These are phyloP conservation scores for Anodontia alba DNA, from an alignment of 2,888 invertebrate genomes.

Conservation along the genomic window DNA sequence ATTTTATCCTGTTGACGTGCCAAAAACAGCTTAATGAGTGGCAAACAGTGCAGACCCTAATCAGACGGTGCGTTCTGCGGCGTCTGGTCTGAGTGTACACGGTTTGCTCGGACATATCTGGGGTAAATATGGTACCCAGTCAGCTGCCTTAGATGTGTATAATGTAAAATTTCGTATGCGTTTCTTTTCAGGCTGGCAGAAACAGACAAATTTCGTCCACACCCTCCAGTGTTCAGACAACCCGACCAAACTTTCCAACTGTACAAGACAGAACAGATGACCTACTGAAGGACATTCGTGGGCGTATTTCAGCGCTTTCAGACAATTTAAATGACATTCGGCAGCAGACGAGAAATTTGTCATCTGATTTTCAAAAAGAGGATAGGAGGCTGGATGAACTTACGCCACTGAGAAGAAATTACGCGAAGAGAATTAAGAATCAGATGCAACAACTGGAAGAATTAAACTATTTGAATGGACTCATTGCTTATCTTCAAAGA, in stretches of 20 bases:
- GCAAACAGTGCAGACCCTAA: too few relatives aligned
- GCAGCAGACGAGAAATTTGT: constrained; percentile 9
- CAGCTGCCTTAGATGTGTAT: too few relatives aligned
- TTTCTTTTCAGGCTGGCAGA: too few relatives aligned
- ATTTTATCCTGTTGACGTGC: too few relatives aligned
- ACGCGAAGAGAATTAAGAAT: neutral
- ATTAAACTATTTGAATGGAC: constrained; percentile 11
- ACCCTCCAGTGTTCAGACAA: neutral
- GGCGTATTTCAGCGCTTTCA: neutral
- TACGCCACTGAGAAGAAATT: neutral
- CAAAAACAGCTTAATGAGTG: too few relatives aligned
- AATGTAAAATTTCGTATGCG: too few relatives aligned
- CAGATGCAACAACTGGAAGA: constrained; percentile 8
- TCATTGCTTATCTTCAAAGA: neutral
- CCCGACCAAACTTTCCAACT: neutral
- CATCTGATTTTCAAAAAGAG: neutral
- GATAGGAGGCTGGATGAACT: neutral
- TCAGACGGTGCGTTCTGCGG: too few relatives aligned
- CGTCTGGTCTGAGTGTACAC: too few relatives aligned
- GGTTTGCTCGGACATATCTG: too few relatives aligned
- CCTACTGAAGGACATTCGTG: neutral
- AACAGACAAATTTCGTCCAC: too few relatives aligned
- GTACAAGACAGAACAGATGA: constrained; percentile 8
- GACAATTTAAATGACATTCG: neutral
- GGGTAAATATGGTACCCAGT: too few relatives aligned